Evolutionary conservation across 2,797 vertebrate species (phyloP), one percentile per base, ranked within the genome.

Genomic region (Helostoma temminkii): DNA sequence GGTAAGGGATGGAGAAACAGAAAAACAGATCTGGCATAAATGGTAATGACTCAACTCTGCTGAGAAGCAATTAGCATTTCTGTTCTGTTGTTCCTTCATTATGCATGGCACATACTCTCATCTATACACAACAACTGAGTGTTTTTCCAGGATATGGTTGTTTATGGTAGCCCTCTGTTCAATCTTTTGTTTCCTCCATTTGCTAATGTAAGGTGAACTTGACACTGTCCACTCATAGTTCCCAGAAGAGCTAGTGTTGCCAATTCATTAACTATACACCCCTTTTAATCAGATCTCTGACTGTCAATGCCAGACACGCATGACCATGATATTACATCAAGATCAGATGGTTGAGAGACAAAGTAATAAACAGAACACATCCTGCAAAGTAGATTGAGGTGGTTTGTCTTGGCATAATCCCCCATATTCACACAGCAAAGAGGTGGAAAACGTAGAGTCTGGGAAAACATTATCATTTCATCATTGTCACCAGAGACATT

Each of bases 231-330:
- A 22, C 18, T 15, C 32, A 4, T 45, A 10, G 3, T 22, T 8
- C 47, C 37, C 18, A 10, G 60, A 45, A 41, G 15, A 39, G 16
- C n/a, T 11, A 47, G 10, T 16, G 24, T 32, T 26, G 52, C 34
- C 47, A 60, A 9, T 61, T 49, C 52, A 71, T 71, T 26, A 26
- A 50, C 15, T 26, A 18, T 9, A n/a, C 46, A 14, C 37, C 50
- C n/a, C 21, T 45, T 82, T 78, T 42, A 57, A 73, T 79, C 58
- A 76, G 52, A 69, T 10, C 22, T 22, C 21, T 7, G 49, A 36
- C 42, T 3, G 45, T 48, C 61, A 42, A 41, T 60, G 54, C n/a
- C 75, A 64, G 66, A 54, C 50, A 42, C n/a, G 45, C 71, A 50
- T 28, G 68, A 65, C 26, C 58, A 59, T 45, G 67, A 62, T 5